These are phyloP conservation scores for Notodonta ziczac DNA, from an alignment of 2,888 invertebrate species.

Conservation along the genomic window DNA sequence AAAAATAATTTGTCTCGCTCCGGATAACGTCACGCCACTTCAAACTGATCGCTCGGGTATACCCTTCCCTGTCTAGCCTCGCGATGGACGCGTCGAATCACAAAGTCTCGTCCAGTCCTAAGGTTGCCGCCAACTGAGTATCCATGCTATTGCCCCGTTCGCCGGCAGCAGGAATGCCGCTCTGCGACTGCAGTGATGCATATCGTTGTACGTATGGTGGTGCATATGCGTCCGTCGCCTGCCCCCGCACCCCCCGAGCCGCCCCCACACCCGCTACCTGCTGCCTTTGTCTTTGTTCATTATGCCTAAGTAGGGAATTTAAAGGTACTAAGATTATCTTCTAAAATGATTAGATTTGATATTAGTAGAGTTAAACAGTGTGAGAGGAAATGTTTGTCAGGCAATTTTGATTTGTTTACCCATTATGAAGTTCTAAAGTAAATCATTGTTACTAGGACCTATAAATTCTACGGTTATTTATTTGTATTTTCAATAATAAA, in stretches of 20 bases:
- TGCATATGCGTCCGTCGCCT: slow-evolving; percentile 56
- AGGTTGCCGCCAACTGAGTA: slow-evolving; percentile 26
- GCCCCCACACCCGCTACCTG: slow-evolving; percentile 45
- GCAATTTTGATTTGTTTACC: neutral
- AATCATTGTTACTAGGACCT: no score
- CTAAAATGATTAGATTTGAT: neutral
- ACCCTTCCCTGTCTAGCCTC: no score
- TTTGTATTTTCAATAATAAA: no score
- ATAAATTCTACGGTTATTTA: no score
- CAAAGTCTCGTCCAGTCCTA: no score
- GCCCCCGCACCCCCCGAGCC: slow-evolving; percentile 31
- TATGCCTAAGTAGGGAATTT: slow-evolving; percentile 54
- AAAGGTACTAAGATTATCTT: slow-evolving; percentile 26
- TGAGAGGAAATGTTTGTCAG: neutral
- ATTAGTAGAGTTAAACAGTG: neutral
- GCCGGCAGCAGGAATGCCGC: slow-evolving; percentile 76
- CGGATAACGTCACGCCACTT: no score
- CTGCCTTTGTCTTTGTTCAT: slow-evolving; percentile 72
- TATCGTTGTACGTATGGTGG: slow-evolving; percentile 77
- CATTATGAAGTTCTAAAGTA: neutral
- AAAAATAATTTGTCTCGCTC: no score
- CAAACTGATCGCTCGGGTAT: no score
- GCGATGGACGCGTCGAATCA: no score
- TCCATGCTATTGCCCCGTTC: slow-evolving; percentile 56
- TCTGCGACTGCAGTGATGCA: slow-evolving; percentile 80